Evolutionary conservation across 2,113 vertebrate species (phyloP).

Genomic region (Cephalopholis sonnerati): DNA sequence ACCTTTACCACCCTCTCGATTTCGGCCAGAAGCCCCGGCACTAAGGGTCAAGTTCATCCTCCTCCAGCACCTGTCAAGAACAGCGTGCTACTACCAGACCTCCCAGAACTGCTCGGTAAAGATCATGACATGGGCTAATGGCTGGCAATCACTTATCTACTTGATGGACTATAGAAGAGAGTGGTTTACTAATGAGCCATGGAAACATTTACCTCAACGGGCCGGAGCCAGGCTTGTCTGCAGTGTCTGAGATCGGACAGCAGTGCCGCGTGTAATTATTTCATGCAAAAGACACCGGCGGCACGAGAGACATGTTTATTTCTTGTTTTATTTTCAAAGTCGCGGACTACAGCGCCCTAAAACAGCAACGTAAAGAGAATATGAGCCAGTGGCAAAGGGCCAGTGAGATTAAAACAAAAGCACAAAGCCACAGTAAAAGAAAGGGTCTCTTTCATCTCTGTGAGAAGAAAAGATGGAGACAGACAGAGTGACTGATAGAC

Average conservation of each 20-base stretch:
- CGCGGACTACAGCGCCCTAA: background rate
- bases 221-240: conserved; percentile 30
- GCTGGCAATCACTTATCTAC: conserved; percentile 49
- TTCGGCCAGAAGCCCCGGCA: conserved; percentile 70
- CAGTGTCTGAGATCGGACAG: conserved; percentile 49
- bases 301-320: conserved; percentile 48
- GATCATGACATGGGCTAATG: conserved; percentile 47
- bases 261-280: conserved; percentile 43
- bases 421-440: conserved; percentile 53
- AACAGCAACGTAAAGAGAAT: conserved; percentile 39
- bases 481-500: conserved; percentile 67
- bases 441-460: conserved; percentile 60
- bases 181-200: conserved; percentile 67
- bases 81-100: conserved; percentile 53
- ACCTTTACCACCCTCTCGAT: conserved; percentile 93
- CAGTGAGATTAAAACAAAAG: conserved; percentile 63
- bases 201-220: conserved; percentile 60
- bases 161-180: conserved; percentile 64
- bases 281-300: conserved; percentile 34
- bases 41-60: conserved; percentile 65
- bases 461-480: conserved; percentile 70
- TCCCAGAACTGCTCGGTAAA: conserved; percentile 75
- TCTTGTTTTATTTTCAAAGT: conserved; percentile 57
- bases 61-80: conserved; percentile 69
- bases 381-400: conserved; percentile 31